These are phyloP conservation scores for Lacerta agilis DNA, from an alignment of 2,797 vertebrate species.

Conservation along the genomic window DNA sequence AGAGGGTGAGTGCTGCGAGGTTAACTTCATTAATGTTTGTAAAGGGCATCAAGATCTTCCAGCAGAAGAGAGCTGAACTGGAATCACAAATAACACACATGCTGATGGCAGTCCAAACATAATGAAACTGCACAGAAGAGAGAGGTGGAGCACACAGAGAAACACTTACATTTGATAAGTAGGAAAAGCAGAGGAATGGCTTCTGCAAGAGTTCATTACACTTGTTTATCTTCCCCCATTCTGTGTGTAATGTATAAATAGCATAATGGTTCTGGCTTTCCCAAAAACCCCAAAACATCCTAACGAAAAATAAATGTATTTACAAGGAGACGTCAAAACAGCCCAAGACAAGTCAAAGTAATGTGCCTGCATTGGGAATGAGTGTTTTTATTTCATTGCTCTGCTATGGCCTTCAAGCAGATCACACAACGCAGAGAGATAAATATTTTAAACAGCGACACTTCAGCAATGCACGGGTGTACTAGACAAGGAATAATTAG, in stretches of 20 bases:
- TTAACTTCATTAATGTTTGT: slow-evolving; percentile 18
- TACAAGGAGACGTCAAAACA: slow-evolving; percentile 82
- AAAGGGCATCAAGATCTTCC: slow-evolving; percentile 20
- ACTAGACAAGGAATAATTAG: slow-evolving; percentile 86
- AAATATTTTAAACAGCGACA: slow-evolving; percentile 84
- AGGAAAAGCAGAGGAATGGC: slow-evolving; percentile 20
- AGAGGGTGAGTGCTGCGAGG: background rate
- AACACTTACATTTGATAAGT: background rate
- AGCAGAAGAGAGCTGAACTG: background rate
- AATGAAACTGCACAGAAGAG: background rate
- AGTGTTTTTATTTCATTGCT: slow-evolving; percentile 74
- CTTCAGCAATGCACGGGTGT: slow-evolving; percentile 76
- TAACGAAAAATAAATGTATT: slow-evolving; percentile 91
- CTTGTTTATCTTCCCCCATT: slow-evolving; percentile 67
- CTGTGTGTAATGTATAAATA: slow-evolving; percentile 66
- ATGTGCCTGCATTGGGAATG: slow-evolving; percentile 62
- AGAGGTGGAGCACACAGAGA: background rate
- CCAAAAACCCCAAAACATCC: slow-evolving; percentile 76
- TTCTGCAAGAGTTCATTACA: slow-evolving; percentile 59
- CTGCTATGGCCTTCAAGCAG: slow-evolving; percentile 76
- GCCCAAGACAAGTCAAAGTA: slow-evolving; percentile 76
- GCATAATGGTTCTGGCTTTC: slow-evolving; percentile 70
- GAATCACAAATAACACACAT: background rate
- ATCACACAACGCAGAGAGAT: slow-evolving; percentile 76
- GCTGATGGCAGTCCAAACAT: background rate